Evolutionary conservation across 1,140 invertebrate species (phyloP).

Genomic region (Prorops nasuta): DNA sequence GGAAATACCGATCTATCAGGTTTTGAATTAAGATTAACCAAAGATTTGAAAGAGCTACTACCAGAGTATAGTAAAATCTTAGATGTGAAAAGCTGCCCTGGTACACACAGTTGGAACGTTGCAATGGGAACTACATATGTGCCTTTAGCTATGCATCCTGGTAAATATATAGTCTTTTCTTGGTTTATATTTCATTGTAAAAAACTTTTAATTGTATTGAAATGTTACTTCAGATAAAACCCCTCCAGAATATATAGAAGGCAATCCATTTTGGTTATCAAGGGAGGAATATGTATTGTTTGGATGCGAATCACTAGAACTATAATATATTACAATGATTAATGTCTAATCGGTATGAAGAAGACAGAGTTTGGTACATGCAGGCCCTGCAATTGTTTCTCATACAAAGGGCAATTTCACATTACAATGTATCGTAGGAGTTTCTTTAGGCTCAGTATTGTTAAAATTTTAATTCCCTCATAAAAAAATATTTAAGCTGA

Average conservation of each 20-base stretch:
- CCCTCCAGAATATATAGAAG: slow-evolving; percentile 50
- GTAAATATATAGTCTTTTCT: slow-evolving; percentile 24
- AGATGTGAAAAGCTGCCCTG: slow-evolving; percentile 52
- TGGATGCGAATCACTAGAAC: slow-evolving; percentile 52
- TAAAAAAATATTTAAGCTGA: too few species aligned
- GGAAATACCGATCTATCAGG: slow-evolving; percentile 57
- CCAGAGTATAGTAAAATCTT: slow-evolving; percentile 52
- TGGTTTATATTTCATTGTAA: slow-evolving; percentile 2
- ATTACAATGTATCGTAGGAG: too few species aligned
- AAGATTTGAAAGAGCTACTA: slow-evolving; percentile 52
- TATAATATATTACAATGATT: too few species aligned
- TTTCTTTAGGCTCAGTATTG: too few species aligned
- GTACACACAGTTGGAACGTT: slow-evolving; percentile 55
- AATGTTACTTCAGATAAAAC: slow-evolving; percentile 44
- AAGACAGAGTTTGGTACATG: too few species aligned
- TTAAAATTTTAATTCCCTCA: too few species aligned
- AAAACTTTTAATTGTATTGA: neutral
- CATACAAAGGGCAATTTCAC: too few species aligned
- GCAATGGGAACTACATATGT: slow-evolving; percentile 57
- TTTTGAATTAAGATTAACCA: slow-evolving; percentile 50
- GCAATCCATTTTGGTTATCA: slow-evolving; percentile 55
- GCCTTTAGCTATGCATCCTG: slow-evolving; percentile 52
- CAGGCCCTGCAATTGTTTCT: too few species aligned
- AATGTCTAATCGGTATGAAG: too few species aligned
- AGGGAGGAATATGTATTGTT: slow-evolving; percentile 58